Evolutionary conservation across 2,797 vertebrate species (phyloP).

Genomic region (Loris lydekkerianus): DNA sequence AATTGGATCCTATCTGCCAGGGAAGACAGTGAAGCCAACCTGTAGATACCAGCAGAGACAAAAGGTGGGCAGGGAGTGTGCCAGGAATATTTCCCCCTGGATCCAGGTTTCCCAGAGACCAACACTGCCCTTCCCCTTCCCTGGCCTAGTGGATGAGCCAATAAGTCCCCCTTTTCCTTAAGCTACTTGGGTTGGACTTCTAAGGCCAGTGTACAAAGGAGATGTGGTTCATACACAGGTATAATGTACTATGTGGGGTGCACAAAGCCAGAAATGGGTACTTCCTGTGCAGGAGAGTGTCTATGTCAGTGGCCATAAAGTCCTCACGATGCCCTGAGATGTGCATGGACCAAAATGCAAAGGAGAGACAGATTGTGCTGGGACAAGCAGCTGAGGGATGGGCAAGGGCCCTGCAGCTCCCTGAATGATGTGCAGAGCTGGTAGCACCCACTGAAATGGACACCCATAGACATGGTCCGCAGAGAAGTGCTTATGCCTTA

Average conservation of each 20-base stretch:
- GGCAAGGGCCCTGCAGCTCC: not conserved
- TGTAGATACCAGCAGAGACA: not conserved
- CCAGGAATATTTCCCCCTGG: not conserved
- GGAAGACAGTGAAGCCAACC: not conserved
- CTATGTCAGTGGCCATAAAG: not conserved
- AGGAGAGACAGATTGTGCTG: not conserved
- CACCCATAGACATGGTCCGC: not conserved
- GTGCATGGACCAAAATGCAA: fast-evolving
- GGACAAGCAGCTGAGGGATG: not conserved
- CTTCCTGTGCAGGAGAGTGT: not conserved
- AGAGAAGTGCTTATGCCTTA: not conserved
- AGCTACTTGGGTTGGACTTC: not conserved
- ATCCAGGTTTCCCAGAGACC: not conserved
- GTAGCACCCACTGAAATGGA: fast-evolving
- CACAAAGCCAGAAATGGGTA: not conserved
- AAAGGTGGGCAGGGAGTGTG: not conserved
- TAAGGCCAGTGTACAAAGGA: not conserved
- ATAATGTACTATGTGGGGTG: not conserved
- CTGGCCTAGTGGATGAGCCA: not conserved
- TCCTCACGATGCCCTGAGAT: not conserved
- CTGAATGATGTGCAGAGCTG: not conserved
- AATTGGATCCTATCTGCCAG: not conserved
- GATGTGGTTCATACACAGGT: not conserved
- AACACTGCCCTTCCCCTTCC: not conserved
- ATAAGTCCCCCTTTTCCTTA: not conserved